Evolutionary conservation across 2,113 vertebrate species (phyloP), one percentile per base, ranked within the genome.

Genomic region (Aleadryas rufinucha): DNA sequence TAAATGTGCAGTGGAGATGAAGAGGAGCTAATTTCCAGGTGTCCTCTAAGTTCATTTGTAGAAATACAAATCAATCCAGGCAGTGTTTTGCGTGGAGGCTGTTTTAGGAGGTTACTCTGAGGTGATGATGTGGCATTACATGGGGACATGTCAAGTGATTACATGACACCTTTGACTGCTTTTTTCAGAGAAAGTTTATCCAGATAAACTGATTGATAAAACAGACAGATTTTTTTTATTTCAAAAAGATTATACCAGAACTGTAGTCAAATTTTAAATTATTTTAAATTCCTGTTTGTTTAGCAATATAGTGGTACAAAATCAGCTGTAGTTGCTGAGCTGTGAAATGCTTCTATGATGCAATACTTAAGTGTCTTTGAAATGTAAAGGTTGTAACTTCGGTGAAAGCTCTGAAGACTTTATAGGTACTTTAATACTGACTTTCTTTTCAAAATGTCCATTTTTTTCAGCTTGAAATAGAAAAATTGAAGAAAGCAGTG

Each of bases 401-500:
- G 15, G 12, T 39, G 19, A 63, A 85, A 85, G 30, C 28, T 87
- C 19, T 74, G 26, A 54, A 74, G 17, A 31, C 6, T 72, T 83
- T 44, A 35, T 47, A 87, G 14, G 13, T 54, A 6, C 33, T 61
- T 54, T 24, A 70, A 33, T 84, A 44, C 35, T 95, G 68, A 89
- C 22, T 60, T 26, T 61, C 39, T 84, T 82, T 84, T 82, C 60
- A 47, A 84, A 75, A 79, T 95, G 41, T 95, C 64, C 7, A 9
- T 86, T 94, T 97, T 97, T 97, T 64, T 24, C 97, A 99, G 99
- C 92, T 98, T 97, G 99, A 99, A 98, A 98, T 99, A 97, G 99
- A 99, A 85, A 99, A 99, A 90, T 95, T 99, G 97, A 99, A 99
- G 98, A 99, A 98, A 97, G 96, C 95, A 30, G 91, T 99, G 93